These are phyloP conservation scores for Nephrocerus scutellatus DNA, from an alignment of 2,888 invertebrate genomes.

Conservation along the genomic window DNA sequence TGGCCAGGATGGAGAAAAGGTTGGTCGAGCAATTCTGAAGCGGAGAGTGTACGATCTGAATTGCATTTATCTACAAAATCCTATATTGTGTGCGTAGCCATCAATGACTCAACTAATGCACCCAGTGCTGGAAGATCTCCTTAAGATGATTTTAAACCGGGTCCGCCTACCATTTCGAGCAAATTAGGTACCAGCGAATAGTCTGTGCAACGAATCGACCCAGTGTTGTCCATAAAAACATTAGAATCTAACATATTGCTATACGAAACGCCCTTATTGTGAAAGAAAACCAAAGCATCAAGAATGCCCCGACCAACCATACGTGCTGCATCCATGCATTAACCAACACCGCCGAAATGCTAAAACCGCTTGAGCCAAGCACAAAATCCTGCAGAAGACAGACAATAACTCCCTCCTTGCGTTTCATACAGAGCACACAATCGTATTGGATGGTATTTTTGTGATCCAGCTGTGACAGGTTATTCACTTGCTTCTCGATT, in stretches of 20 bases:
- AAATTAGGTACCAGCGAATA: slow-evolving; percentile 43
- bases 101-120: slow-evolving; percentile 39
- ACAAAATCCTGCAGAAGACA: slow-evolving; percentile 66
- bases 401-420: slow-evolving; percentile 58
- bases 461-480: slow-evolving; percentile 63
- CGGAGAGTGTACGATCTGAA: slow-evolving; percentile 56
- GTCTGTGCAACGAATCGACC: slow-evolving; percentile 48
- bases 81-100: slow-evolving; percentile 42
- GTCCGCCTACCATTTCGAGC: slow-evolving; percentile 38
- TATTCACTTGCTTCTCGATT: slow-evolving; percentile 72
- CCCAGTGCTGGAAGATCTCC: slow-evolving; percentile 47
- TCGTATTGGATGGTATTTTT: slow-evolving; percentile 67
- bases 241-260: slow-evolving; percentile 70
- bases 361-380: slow-evolving; percentile 42
- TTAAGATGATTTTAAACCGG: slow-evolving; percentile 33
- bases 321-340: slow-evolving; percentile 48
- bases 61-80: slow-evolving; percentile 47
- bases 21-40: slow-evolving; percentile 70
- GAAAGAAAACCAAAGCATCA: slow-evolving; percentile 68
- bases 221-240: slow-evolving; percentile 63
- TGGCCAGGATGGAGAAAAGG: slow-evolving; percentile 57
- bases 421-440: slow-evolving; percentile 58
- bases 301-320: slow-evolving; percentile 63
- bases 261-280: slow-evolving; percentile 75
- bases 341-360: slow-evolving; percentile 40